Evolutionary conservation across 2,113 vertebrate genomes (phyloP).

Genomic region (Ictalurus furcatus): DNA sequence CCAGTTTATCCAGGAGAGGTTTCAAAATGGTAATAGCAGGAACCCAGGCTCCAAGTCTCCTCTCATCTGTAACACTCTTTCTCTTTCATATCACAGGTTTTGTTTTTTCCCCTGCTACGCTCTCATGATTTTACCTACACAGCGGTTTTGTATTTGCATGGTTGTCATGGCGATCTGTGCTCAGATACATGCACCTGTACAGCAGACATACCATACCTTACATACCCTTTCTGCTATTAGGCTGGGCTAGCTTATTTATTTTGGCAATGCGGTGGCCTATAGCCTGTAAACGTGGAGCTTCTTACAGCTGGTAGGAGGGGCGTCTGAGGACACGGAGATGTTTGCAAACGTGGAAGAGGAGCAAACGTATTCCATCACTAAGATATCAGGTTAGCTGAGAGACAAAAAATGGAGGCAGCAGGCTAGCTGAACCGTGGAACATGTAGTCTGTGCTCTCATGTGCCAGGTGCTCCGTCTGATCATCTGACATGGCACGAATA

Average conservation of each 20-base stretch:
- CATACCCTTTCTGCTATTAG: neutral
- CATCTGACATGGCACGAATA: neutral
- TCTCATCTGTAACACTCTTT: neutral
- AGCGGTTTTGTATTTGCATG: conserved; percentile 36
- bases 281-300: neutral
- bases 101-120: neutral
- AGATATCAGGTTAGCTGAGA: neutral
- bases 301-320: neutral
- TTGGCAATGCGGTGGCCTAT: conserved; percentile 1
- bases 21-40: conserved; percentile 38
- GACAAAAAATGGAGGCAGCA: neutral
- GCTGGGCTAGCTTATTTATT: conserved; percentile 15
- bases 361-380: neutral
- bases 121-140: conserved; percentile 7
- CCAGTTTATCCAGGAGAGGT: conserved; percentile 41
- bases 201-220: conserved; percentile 21
- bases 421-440: neutral
- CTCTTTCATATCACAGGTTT: neutral
- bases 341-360: neutral
- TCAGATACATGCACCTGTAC: conserved; percentile 39
- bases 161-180: conserved; percentile 42
- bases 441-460: conserved; percentile 16
- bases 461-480: conserved; percentile 50
- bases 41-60: neutral
- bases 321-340: neutral